phyloP scores from a whole-genome alignment of 1,140 invertebrate genomes.

The Drosophila oshimai region DNA sequence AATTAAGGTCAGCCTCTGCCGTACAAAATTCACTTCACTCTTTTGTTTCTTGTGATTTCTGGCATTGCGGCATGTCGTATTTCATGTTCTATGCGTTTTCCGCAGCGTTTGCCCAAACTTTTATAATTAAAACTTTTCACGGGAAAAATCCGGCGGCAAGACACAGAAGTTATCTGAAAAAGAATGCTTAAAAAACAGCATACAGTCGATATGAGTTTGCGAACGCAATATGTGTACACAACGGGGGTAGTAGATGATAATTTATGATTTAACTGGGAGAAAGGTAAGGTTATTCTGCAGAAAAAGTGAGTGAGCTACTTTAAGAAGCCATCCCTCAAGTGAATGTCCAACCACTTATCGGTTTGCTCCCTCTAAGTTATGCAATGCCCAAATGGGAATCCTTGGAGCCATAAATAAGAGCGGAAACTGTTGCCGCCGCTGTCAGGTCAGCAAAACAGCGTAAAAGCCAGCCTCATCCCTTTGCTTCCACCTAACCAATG shows the following conservation, averaged over 20 bases:
- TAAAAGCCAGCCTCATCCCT: slow-evolving; percentile 12
- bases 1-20: slow-evolving; percentile 20
- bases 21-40: slow-evolving; percentile 6
- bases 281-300: not conserved
- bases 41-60: slow-evolving; percentile 5
- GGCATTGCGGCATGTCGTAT: slow-evolving; percentile 40
- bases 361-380: slow-evolving; percentile 24
- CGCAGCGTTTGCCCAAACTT: slow-evolving; percentile 48
- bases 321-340: slow-evolving; percentile 4
- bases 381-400: slow-evolving; percentile 36
- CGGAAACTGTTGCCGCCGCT: slow-evolving; percentile 37
- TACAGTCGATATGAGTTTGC: slow-evolving; percentile 48
- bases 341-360: slow-evolving; percentile 30
- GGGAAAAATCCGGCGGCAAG: slow-evolving; percentile 34
- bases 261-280: slow-evolving; percentile 5
- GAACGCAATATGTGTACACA: slow-evolving; percentile 19
- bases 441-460: slow-evolving; percentile 22
- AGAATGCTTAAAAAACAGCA: not conserved
- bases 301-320: not conserved
- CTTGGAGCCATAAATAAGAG: slow-evolving; percentile 33
- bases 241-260: slow-evolving; percentile 2
- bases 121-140: slow-evolving; percentile 72
- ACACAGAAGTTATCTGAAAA: slow-evolving; percentile 1
- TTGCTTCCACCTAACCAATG: not conserved
- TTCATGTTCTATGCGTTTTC: slow-evolving; percentile 41